Evolutionary conservation across 2,797 vertebrate genomes (phyloP), one percentile per base, ranked within the genome.

Genomic region (Geotrypetes seraphini): DNA sequence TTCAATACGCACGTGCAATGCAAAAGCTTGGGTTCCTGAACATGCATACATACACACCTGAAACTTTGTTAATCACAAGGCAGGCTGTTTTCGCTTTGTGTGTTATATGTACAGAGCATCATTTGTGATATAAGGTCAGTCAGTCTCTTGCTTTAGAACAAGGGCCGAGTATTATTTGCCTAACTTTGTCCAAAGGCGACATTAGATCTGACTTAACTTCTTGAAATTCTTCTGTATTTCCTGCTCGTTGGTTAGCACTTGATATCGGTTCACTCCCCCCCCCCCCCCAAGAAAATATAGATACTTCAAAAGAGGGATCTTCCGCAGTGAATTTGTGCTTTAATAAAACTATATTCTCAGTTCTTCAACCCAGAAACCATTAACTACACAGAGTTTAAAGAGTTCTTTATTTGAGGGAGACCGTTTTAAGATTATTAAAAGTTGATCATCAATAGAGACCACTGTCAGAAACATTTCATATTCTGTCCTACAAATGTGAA

Each of bases 151-250:
- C n/a, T n/a, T n/a, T n/a, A n/a, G n/a, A n/a, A n/a, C n/a, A n/a
- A n/a, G n/a, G n/a, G n/a, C n/a, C n/a, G n/a, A n/a, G n/a, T n/a
- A n/a, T n/a, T n/a, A n/a, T 3, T 17, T 13, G 38, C 44, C 1
- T 1, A 14, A 27, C 25, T 13, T 22, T 31, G 52, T 43, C 43
- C n/a, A 16, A 36, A 22, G 40, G 22, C 10, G 26, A 45, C 30
- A 3, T 24, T 24, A 29, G 39, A 32, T 18, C 25, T 24, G 28
- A 33, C 25, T 51, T 53, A 53, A 34, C 28, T 43, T 33, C 39
- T 41, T 25, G 28, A 25, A 33, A 31, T 34, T 10, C 39, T 28
- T 13, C 9, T 39, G 51, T 38, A 39, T 29, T 28, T 43, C 23
- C 31, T 16, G 15, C 15, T 41, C 49, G 29, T 12, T 52, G 41